phyloP scores from a whole-genome alignment of 2,113 vertebrate species.

The Meles meles region DNA sequence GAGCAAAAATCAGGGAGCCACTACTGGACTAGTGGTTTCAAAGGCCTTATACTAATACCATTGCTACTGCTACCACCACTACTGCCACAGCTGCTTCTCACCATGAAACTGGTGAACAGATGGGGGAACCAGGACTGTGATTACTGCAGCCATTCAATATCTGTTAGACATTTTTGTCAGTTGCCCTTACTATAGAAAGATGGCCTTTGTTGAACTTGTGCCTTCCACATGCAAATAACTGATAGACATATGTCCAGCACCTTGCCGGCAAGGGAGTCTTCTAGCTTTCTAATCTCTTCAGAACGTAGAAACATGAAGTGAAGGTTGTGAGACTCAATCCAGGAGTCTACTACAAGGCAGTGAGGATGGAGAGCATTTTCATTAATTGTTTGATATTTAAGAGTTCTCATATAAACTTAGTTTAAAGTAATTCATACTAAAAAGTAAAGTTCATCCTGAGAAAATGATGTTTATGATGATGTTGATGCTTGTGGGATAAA shows the following conservation, averaged over 20 bases:
- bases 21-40: background rate
- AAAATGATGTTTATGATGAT: constrained; percentile 13
- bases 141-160: background rate
- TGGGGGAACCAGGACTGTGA: background rate
- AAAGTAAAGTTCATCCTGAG: background rate
- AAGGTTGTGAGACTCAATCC: background rate
- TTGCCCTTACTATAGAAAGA: background rate
- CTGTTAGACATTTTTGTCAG: background rate
- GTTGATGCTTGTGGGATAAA: constrained; percentile 5
- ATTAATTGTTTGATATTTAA: background rate
- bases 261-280: background rate
- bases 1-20: background rate
- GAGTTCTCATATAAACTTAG: background rate
- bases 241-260: background rate
- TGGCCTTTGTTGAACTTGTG: background rate
- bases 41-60: background rate
- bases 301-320: background rate
- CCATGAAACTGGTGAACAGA: background rate
- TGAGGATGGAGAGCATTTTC: background rate
- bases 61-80: background rate
- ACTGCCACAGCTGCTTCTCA: background rate
- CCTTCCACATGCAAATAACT: background rate
- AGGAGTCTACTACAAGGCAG: background rate
- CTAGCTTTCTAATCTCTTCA: background rate
- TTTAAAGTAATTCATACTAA: constrained; percentile 35